Evolutionary conservation across 2,113 vertebrate genomes (phyloP).

Genomic region (Bubo scandiacus): DNA sequence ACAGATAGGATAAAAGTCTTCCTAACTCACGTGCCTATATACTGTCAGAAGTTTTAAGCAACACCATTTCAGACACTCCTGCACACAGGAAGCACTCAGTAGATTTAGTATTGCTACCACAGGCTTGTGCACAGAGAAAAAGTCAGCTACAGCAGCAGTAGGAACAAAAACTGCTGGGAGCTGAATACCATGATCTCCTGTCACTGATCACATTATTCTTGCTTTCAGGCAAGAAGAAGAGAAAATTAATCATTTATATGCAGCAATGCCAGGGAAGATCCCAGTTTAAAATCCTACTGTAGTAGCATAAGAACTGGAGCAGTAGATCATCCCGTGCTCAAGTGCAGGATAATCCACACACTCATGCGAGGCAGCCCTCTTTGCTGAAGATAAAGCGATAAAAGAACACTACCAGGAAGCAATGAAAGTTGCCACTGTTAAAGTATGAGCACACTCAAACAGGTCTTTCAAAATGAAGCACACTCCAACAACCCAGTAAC

Average conservation of each 20-base stretch:
- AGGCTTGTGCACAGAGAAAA: not conserved
- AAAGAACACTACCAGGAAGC: not conserved
- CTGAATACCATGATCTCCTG: not conserved
- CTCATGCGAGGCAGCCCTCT: not conserved
- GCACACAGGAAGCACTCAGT: not conserved
- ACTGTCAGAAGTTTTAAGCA: not conserved
- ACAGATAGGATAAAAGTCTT: not conserved
- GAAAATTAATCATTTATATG: constrained; percentile 5
- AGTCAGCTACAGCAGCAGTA: not conserved
- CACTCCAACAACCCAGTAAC: not conserved
- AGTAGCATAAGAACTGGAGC: not conserved
- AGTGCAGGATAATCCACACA: not conserved
- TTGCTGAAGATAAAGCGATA: not conserved
- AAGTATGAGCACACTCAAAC: not conserved
- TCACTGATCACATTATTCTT: not conserved
- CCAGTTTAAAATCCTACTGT: not conserved
- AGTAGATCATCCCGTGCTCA: not conserved
- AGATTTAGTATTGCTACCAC: not conserved
- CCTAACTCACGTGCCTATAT: not conserved
- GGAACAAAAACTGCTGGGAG: constrained; percentile 1
- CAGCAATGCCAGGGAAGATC: not conserved
- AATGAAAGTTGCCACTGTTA: not conserved
- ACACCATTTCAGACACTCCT: not conserved
- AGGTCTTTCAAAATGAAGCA: not conserved
- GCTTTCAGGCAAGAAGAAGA: not conserved